A percentile compares a stretch with the other conserved stretches of the same genome.
These are phyloP conservation scores for Melanotaenia boesemani DNA, from an alignment of 2,797 vertebrate genomes.

Conservation along the genomic window DNA sequence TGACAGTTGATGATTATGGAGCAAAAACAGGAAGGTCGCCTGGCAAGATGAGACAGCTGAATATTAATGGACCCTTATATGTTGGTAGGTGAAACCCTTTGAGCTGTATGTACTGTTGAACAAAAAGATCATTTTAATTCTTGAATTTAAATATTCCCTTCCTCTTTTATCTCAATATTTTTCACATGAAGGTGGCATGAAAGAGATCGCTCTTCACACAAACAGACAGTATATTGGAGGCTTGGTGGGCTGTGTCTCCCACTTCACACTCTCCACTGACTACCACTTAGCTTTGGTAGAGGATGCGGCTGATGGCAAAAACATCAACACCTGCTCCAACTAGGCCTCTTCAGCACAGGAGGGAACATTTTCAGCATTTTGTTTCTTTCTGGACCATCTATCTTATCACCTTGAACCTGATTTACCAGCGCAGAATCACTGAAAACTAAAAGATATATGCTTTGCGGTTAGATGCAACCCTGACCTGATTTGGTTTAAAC, in stretches of 20 bases:
- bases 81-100: conserved; percentile 84
- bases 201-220: conserved; percentile 93
- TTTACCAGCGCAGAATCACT: conserved; percentile 27
- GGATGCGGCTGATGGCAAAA: conserved; percentile 93
- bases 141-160: not conserved
- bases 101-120: not conserved
- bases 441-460: conserved; percentile 18
- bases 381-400: conserved; percentile 26
- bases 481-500: conserved; percentile 24
- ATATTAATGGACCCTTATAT: conserved; percentile 92
- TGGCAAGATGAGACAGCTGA: conserved; percentile 95
- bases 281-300: conserved; percentile 94
- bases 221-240: conserved; percentile 92
- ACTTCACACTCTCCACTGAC: conserved; percentile 96
- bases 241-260: conserved; percentile 95
- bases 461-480: conserved; percentile 4
- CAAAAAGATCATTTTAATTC: not conserved
- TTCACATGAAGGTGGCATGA: conserved; percentile 91
- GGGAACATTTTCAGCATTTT: not conserved
- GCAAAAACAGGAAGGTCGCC: conserved; percentile 92
- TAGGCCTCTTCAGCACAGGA: conserved; percentile 71
- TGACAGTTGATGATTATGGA: conserved; percentile 96
- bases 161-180: not conserved
- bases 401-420: conserved; percentile 39
- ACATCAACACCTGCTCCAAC: conserved; percentile 96